Percentiles rank a stretch among this genome's conserved stretches.
These are phyloP conservation scores for Tapera naevia DNA, from an alignment of 2,797 vertebrate genomes.

Conservation along the genomic window DNA sequence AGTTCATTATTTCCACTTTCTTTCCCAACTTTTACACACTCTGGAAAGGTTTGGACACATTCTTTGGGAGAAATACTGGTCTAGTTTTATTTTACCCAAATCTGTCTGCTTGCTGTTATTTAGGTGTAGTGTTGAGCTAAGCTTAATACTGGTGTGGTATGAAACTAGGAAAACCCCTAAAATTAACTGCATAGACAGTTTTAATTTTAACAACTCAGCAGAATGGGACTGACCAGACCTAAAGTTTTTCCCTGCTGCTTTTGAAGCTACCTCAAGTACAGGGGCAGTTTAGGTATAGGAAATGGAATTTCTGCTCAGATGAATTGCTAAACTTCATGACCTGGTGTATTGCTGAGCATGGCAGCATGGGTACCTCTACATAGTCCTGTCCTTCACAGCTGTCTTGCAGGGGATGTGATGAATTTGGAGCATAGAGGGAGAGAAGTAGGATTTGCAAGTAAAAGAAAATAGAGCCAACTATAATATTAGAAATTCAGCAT, in stretches of 20 bases:
- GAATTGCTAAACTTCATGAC: background rate
- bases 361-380: background rate
- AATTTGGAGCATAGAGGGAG: background rate
- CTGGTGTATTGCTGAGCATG: background rate
- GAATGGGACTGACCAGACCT: background rate
- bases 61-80: background rate
- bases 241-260: background rate
- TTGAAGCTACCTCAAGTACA: background rate
- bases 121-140: background rate
- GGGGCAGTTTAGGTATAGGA: background rate
- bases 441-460: background rate
- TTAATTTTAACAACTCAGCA: background rate
- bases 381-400: background rate
- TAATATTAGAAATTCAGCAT: background rate
- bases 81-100: background rate
- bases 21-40: background rate
- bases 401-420: background rate
- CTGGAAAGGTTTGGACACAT: background rate
- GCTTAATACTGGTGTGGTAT: background rate
- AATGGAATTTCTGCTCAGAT: background rate
- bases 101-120: background rate
- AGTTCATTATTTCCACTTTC: constrained; percentile 34
- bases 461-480: background rate
- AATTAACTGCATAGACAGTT: background rate
- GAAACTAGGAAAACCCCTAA: background rate